Conservation (phyloP, 1,140 invertebrate genomes). For the Aradophagus sp. region DNA sequence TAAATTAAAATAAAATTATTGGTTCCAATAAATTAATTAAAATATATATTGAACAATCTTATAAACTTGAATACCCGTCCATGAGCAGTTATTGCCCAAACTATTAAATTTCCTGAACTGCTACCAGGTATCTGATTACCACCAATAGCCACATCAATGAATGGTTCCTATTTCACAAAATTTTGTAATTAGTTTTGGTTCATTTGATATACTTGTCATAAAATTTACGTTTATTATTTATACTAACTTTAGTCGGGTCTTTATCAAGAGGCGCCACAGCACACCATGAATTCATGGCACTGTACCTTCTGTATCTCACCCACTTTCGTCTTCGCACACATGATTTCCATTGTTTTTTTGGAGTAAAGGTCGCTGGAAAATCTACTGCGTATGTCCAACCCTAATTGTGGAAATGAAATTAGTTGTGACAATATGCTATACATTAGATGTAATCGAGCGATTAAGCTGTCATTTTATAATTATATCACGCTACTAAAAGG, state of each 20-base stretch:
- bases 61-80: constrained; percentile 78
- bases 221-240: too few species aligned
- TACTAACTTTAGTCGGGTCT: constrained; percentile 84
- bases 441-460: too few species aligned
- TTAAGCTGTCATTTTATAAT: too few species aligned
- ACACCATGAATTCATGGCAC: constrained; percentile 93
- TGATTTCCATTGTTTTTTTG: constrained; percentile 91
- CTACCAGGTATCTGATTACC: constrained; percentile 87
- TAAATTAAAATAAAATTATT: background rate
- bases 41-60: too few species aligned
- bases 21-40: background rate
- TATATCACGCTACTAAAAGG: too few species aligned
- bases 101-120: constrained; percentile 82
- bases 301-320: constrained; percentile 89
- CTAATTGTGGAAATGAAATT: constrained; percentile 63
- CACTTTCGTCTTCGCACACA: constrained; percentile 92
- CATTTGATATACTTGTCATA: too few species aligned
- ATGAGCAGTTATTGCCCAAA: constrained; percentile 94
- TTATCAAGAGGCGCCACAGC: constrained; percentile 90
- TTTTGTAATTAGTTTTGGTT: too few species aligned
- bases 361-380: constrained; percentile 89
- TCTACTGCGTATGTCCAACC: constrained; percentile 96
- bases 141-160: constrained; percentile 89
- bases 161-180: constrained; percentile 85
- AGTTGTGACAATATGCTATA: too few species aligned